Percentiles rank a stretch among this genome's conserved stretches.
Conservation (phyloP, 2,797 vertebrate genomes). For the Phalloptychus januarius region DNA sequence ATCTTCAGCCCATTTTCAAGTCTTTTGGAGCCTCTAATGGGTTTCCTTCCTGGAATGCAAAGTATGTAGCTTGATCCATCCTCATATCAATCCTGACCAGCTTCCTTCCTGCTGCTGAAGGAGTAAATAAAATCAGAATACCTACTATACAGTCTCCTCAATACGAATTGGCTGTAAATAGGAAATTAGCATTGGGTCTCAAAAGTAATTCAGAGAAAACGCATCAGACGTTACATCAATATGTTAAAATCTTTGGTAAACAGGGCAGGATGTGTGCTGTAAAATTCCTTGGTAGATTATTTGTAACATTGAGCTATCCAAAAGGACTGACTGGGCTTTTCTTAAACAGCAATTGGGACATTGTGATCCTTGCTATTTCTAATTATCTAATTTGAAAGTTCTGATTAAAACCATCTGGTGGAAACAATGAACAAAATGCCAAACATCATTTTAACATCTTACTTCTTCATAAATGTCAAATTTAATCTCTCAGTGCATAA, state of each 20-base stretch:
- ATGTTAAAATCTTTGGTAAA: neutral
- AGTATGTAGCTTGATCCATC: neutral
- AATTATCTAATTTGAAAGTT: neutral
- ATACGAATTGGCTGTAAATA: neutral
- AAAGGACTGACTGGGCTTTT: neutral
- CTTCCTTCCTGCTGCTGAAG: neutral
- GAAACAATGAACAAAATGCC: too few relatives aligned
- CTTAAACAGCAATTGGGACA: neutral
- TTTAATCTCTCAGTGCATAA: neutral
- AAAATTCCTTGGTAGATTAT: neutral
- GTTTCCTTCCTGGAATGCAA: neutral
- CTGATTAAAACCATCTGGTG: neutral
- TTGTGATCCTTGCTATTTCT: neutral
- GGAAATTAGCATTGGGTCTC: neutral
- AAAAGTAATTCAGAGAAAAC: neutral
- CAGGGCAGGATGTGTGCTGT: neutral
- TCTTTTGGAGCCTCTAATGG: neutral
- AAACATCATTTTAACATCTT: neutral
- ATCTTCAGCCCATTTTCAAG: neutral
- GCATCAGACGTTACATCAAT: neutral
- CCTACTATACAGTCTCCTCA: neutral
- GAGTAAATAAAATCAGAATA: neutral
- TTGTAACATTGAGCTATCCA: neutral
- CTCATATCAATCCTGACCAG: slow-evolving; percentile 1
- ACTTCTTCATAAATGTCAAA: neutral